Conservation (phyloP, 2,888 invertebrate species). For the Allacma fusca region DNA sequence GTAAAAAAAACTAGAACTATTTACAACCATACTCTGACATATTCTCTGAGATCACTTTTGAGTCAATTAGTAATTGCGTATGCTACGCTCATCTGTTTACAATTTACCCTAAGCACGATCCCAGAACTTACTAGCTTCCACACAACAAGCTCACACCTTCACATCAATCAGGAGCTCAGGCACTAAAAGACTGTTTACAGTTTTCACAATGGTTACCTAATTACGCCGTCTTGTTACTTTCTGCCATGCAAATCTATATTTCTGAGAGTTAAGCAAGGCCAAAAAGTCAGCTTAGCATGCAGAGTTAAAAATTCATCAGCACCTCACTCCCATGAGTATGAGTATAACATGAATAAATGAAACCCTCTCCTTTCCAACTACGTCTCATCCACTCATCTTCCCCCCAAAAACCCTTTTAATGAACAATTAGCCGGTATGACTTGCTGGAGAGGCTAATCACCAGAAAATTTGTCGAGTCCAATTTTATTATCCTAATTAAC, state of each 20-base stretch:
- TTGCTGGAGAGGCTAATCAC: too few relatives aligned
- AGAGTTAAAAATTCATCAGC: background rate
- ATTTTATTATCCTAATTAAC: too few relatives aligned
- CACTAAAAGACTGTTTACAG: background rate
- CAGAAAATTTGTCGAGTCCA: too few relatives aligned
- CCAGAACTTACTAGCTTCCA: background rate
- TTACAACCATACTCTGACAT: background rate
- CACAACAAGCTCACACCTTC: constrained; percentile 5
- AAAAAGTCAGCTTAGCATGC: background rate
- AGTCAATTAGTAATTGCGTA: background rate
- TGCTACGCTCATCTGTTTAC: background rate
- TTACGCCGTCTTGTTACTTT: constrained; percentile 6
- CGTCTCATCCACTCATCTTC: too few relatives aligned
- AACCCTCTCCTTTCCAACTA: too few relatives aligned
- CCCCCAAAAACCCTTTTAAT: too few relatives aligned
- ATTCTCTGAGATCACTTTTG: background rate
- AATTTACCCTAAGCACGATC: background rate
- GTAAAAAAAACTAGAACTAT: constrained; percentile 7
- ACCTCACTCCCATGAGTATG: too few relatives aligned
- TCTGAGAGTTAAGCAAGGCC: background rate
- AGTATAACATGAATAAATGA: too few relatives aligned
- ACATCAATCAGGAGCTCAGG: background rate
- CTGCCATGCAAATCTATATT: background rate
- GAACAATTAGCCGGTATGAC: too few relatives aligned
- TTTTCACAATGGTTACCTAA: background rate